Evolutionary conservation across 1,140 invertebrate species (phyloP), one percentile per base, ranked within the genome.

Genomic region (Ephestia elutella): DNA sequence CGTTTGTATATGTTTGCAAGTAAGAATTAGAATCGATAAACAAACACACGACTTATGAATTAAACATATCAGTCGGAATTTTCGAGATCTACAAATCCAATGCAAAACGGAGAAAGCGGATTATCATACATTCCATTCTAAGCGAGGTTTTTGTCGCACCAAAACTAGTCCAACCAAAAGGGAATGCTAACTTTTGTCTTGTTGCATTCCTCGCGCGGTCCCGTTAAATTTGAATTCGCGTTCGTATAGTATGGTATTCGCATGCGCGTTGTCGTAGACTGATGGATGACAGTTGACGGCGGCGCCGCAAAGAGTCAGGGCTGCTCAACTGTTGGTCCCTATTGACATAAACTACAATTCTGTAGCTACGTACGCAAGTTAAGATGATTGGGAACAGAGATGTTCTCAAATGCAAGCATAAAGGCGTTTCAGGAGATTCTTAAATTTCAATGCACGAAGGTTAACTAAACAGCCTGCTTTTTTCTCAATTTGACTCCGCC

Each of bases 281-380:
- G 85, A 86, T 82, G 85, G 80, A 78, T 86, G 85, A 86, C 85
- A 87, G 82, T 55, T 87, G 85, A 86, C 78, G 78, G 75, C 83
- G 82, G 85, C 83, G 80, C 78, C 78, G 70, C 80, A 82, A 78
- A 80, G 78, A 60, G 59, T 49, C 62, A 68, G 72, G 67, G 72
- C 49, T 57, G 65, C 65, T 44, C 38, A 20, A 25, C 54, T 30
- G 53, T 56, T 32, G 55, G 56, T 30, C 11, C 3, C 2, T 53
- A 25, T 15, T 7, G 7, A 9, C 11, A 32, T 32, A 15, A 44
- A n/a, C 38, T 44, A 15, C 32, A 13, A 11, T 38, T 38, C 32
- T 38, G 11, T 2, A 38, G 32, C 3, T 28, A 8, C 25, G 8
- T 8, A 28, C 25, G 25, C 32, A n/a, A n/a, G 32, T 38, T 13